Evolutionary conservation across 2,797 vertebrate genomes (phyloP).

Genomic region (Oreonectes daqikongensis): DNA sequence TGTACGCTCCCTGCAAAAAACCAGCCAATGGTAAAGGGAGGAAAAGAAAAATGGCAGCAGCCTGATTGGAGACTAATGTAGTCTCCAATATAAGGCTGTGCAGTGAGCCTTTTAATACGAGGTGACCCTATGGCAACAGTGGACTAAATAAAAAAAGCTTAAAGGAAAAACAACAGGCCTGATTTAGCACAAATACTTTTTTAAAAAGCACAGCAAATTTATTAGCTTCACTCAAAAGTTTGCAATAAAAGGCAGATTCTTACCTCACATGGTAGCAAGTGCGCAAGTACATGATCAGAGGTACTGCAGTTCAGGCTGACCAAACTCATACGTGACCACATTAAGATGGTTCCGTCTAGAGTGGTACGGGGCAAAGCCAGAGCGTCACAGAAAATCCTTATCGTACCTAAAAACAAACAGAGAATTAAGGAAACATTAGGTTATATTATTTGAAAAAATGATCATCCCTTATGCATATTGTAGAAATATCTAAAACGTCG

Average conservation of each 20-base stretch:
- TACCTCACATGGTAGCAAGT: conserved; percentile 55
- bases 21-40: conserved; percentile 23
- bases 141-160: neutral
- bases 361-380: conserved; percentile 10
- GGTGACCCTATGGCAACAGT: conserved; percentile 1
- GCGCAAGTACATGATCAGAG: conserved; percentile 44
- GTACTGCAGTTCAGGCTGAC: neutral
- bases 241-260: neutral
- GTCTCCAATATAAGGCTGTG: conserved; percentile 12
- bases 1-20: conserved; percentile 14
- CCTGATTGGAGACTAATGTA: neutral
- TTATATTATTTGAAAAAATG: neutral
- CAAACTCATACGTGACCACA: conserved; percentile 41
- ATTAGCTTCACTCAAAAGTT: neutral
- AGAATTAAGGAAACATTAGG: neutral
- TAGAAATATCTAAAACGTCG: no score
- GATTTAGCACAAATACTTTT: conserved; percentile 3
- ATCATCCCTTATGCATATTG: neutral
- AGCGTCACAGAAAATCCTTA: neutral
- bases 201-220: no score
- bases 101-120: conserved; percentile 10
- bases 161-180: neutral
- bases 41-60: conserved; percentile 18
- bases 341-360: conserved; percentile 9
- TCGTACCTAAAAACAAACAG: conserved; percentile 22